Conservation (phyloP, 1,140 invertebrate genomes). For the Maconellicoccus hirsutus region DNA sequence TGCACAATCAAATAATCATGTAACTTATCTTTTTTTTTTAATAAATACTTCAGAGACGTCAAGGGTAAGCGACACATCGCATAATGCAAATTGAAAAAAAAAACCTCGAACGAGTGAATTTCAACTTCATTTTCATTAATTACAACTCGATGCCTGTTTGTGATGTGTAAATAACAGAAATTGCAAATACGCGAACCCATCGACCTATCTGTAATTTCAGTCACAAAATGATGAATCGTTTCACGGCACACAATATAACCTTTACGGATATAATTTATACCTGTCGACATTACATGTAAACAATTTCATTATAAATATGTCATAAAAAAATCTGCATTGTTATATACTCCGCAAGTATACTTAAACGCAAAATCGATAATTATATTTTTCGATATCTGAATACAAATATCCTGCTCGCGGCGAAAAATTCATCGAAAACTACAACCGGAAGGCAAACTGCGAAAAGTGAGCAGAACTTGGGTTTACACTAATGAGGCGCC, state of each 20-base stretch:
- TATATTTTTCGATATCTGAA: too few relatives aligned
- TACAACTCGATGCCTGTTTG: not conserved
- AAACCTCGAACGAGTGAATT: not conserved
- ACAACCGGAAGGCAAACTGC: too few relatives aligned
- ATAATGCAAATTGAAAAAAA: not conserved
- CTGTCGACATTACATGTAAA: not conserved
- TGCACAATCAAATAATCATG: too few relatives aligned
- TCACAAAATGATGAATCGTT: not conserved
- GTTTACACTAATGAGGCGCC: too few relatives aligned
- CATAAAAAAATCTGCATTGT: not conserved
- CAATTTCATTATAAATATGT: constrained; percentile 5
- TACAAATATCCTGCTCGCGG: too few relatives aligned
- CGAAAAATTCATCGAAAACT: too few relatives aligned
- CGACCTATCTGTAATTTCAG: constrained; percentile 6
- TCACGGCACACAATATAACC: not conserved
- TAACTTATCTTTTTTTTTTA: too few relatives aligned
- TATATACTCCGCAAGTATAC: too few relatives aligned
- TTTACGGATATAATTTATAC: not conserved
- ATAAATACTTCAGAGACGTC: too few relatives aligned
- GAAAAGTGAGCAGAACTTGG: too few relatives aligned
- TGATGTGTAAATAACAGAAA: not conserved
- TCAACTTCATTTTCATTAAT: not conserved
- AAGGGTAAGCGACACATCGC: too few relatives aligned
- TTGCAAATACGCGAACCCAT: not conserved
- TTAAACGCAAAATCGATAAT: too few relatives aligned